Evolutionary conservation across 2,797 vertebrate species (phyloP).

Genomic region (Amazonetta brasiliensis): DNA sequence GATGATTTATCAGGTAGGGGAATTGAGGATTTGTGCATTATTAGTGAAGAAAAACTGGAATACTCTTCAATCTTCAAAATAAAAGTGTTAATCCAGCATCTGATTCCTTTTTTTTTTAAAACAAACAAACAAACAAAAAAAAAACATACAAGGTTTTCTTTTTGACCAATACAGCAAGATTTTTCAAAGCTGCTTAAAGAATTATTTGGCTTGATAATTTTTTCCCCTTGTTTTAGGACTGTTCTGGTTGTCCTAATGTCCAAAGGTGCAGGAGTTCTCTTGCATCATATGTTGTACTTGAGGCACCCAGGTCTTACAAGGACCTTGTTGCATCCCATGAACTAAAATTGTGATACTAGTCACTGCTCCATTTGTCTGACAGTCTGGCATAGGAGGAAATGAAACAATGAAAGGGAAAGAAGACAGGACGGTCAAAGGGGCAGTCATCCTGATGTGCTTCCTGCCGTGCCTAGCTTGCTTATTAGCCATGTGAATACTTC

Average conservation of each 20-base stretch:
- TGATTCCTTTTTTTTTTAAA: neutral
- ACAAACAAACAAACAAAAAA: too few species aligned
- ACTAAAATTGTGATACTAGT: neutral
- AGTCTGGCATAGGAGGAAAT: neutral
- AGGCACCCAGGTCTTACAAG: neutral
- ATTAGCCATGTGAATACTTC: neutral
- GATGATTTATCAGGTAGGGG: neutral
- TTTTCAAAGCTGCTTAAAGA: neutral
- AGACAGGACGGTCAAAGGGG: neutral
- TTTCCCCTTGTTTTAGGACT: neutral
- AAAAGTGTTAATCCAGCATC: neutral
- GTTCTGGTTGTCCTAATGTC: neutral
- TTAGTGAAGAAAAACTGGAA: neutral
- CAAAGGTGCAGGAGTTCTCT: neutral
- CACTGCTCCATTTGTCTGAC: neutral
- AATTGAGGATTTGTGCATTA: neutral
- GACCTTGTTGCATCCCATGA: neutral
- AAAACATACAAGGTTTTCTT: neutral
- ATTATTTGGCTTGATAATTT: neutral
- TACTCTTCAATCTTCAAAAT: neutral
- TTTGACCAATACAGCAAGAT: neutral
- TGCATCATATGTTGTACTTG: neutral
- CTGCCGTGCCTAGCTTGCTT: neutral
- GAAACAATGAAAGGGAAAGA: neutral
- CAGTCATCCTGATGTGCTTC: neutral